Percentiles rank a stretch among this genome's conserved stretches.
These are phyloP conservation scores for Platichthys flesus DNA, from an alignment of 2,113 vertebrate species.

Conservation along the genomic window DNA sequence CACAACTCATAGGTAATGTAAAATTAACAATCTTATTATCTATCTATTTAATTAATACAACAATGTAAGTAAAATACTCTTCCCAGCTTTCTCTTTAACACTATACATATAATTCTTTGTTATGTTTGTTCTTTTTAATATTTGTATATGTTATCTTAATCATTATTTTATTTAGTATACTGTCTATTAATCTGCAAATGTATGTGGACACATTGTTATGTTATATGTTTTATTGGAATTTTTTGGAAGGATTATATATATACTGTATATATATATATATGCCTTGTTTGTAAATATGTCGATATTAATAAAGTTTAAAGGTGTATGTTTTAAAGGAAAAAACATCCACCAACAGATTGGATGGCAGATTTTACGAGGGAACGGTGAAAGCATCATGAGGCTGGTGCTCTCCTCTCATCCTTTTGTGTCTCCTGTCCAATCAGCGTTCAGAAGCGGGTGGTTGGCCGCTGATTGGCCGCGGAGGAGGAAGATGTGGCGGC, in stretches of 20 bases:
- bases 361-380: neutral
- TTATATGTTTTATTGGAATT: too few relatives aligned
- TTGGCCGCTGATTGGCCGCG: constrained; percentile 59
- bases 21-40: too few relatives aligned
- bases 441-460: constrained; percentile 21
- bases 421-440: constrained; percentile 74
- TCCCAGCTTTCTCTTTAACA: neutral
- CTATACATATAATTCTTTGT: neutral
- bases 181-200: neutral
- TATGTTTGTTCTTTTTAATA: neutral
- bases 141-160: too few relatives aligned
- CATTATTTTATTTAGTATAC: too few relatives aligned
- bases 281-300: too few relatives aligned
- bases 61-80: neutral
- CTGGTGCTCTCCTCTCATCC: constrained; percentile 69
- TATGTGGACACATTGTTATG: too few relatives aligned
- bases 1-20: too few relatives aligned
- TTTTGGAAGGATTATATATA: too few relatives aligned
- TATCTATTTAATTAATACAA: too few relatives aligned
- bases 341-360: neutral
- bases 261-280: too few relatives aligned
- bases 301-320: neutral
- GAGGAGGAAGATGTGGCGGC: constrained; percentile 72
- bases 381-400: neutral
- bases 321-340: neutral